phyloP scores from a whole-genome alignment of 2,113 vertebrate genomes.

The Python bivittatus region DNA sequence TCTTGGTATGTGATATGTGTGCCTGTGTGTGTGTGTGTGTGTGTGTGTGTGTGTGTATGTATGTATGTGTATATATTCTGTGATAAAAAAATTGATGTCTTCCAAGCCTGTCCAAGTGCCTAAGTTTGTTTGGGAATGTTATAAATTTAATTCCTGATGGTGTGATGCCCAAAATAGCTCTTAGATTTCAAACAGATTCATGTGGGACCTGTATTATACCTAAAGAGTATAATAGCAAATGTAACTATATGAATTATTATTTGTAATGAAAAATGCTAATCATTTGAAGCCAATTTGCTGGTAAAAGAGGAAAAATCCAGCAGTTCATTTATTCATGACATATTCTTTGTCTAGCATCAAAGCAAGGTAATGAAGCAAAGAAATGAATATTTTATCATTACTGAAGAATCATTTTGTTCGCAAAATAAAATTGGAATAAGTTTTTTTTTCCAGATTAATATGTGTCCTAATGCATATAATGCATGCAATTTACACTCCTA shows the following conservation, averaged over 20 bases:
- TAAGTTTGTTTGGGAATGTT: not conserved
- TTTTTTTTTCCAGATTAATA: not conserved
- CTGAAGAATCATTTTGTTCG: slow-evolving; percentile 59
- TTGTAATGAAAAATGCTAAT: slow-evolving; percentile 8
- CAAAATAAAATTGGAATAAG: slow-evolving; percentile 24
- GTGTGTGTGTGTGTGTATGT: not conserved
- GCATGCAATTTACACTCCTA: fast-evolving
- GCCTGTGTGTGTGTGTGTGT: not conserved
- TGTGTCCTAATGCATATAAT: not conserved
- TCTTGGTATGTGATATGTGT: not conserved
- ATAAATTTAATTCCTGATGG: not conserved
- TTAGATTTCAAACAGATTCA: not conserved
- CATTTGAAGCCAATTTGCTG: slow-evolving; percentile 11
- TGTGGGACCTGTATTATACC: not conserved
- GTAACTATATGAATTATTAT: not conserved
- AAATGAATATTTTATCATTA: slow-evolving; percentile 67
- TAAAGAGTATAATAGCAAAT: not conserved
- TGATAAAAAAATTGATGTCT: not conserved
- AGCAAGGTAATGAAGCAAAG: slow-evolving; percentile 61
- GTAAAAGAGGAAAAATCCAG: slow-evolving; percentile 7
- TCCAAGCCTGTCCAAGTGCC: not conserved
- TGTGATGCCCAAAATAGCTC: not conserved
- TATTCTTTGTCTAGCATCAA: slow-evolving; percentile 57
- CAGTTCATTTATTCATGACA: slow-evolving; percentile 26
- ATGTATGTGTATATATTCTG: too few species aligned